Evolutionary conservation across 2,113 vertebrate genomes (phyloP), one percentile per base, ranked within the genome.

Genomic region (Empidonax alnorum): DNA sequence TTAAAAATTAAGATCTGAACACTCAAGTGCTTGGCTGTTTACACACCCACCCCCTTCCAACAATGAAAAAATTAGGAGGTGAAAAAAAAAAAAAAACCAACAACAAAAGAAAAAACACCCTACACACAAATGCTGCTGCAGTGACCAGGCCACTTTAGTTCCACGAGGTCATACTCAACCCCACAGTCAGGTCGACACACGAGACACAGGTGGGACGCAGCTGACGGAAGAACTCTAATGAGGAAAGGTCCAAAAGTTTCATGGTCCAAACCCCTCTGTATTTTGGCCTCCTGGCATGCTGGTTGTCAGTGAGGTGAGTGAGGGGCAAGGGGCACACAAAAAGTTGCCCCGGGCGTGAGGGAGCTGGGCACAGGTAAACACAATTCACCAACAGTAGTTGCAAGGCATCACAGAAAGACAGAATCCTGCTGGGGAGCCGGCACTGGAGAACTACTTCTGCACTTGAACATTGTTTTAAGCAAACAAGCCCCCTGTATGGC

Each of bases 261-360:
- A 12, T 42, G 47, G 28, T 46, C 61, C 53, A 88, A 35, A 33
- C 7, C 1, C 47, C 10, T 14, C 0, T 3, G 0, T 49, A 37
- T 58, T 74, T 91, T 4, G 8, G 28, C 37, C 35, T 95, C 7
- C 31, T 49, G 50, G 25, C 55, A 65, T 46, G 17, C 0, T 12
- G 39, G 5, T 5, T 84, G 77, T 33, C 87, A 84, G 23, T 3
- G 8, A 75, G 62, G 35, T 25, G n/a, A 5, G 50, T 33, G 74
- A 62, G 47, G 28, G 28, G 4, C 27, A 52, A 52, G 33, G 20
- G 56, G 30, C 49, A 44, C 44, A 49, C 7, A 14, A 14, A 59
- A 42, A 11, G 1, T 13, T 59, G 66, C 18, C 8, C 1, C 69
- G 27, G 50, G 8, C 1, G 2, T 31, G 85, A 87, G 21, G 41